These are phyloP conservation scores for Melipona bicolor DNA, from an alignment of 2,888 invertebrate genomes.

Conservation along the genomic window DNA sequence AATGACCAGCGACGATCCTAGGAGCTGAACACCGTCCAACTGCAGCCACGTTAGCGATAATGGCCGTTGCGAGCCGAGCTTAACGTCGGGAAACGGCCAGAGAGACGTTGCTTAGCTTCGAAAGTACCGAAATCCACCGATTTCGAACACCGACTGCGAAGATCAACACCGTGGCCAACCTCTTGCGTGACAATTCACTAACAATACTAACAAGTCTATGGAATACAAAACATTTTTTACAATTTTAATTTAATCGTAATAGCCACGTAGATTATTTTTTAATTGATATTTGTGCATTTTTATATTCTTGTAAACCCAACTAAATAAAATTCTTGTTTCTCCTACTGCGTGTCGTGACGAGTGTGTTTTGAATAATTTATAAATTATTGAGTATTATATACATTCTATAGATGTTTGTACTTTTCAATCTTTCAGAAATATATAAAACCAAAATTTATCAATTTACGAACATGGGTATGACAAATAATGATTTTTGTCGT, in stretches of 20 bases:
- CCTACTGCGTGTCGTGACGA: no score
- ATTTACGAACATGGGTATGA: no score
- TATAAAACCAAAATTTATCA: no score
- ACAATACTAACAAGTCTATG: not conserved
- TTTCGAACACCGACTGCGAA: conserved; percentile 38
- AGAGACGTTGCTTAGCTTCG: conserved; percentile 49
- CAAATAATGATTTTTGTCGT: no score
- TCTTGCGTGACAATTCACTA: not conserved
- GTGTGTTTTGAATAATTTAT: no score
- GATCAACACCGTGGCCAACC: not conserved
- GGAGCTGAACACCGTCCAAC: conserved; percentile 74
- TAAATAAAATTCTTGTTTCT: no score
- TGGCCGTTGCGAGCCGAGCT: conserved; percentile 60
- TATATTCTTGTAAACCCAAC: no score
- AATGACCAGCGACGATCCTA: conserved; percentile 74
- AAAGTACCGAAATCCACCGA: conserved; percentile 57
- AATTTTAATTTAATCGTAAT: not conserved
- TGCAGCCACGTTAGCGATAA: conserved; percentile 68
- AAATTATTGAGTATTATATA: no score
- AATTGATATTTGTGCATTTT: no score
- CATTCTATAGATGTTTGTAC: no score
- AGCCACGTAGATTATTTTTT: no score
- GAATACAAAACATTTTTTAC: not conserved
- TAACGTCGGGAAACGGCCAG: conserved; percentile 58
- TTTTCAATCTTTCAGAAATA: no score